phyloP scores from a whole-genome alignment of 1,140 invertebrate genomes.

The Aporrectodea caliginosa region DNA sequence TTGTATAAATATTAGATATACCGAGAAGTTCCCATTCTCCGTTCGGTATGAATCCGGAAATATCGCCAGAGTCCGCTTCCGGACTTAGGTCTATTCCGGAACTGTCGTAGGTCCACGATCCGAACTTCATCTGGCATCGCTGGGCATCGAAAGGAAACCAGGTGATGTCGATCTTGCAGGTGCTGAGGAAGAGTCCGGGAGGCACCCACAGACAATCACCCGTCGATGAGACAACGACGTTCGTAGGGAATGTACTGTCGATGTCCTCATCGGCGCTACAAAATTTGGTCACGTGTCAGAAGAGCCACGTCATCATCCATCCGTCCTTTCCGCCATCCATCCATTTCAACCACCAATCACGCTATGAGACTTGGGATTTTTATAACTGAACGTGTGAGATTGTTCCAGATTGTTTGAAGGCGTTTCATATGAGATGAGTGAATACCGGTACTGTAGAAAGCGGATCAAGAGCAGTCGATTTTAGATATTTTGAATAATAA shows the following conservation, averaged over 20 bases:
- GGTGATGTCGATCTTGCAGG: constrained; percentile 90
- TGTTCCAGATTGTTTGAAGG: too few species aligned
- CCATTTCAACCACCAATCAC: too few species aligned
- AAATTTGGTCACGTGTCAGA: too few species aligned
- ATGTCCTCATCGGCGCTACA: constrained; percentile 34
- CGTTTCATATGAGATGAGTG: too few species aligned
- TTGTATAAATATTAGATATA: too few species aligned
- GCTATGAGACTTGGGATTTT: too few species aligned
- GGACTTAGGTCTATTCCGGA: constrained; percentile 47
- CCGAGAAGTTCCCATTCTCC: constrained; percentile 98
- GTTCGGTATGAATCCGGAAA: constrained; percentile 93
- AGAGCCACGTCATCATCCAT: too few species aligned
- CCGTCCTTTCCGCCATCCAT: too few species aligned
- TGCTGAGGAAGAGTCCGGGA: constrained; percentile 58
- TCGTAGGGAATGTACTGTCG: constrained; percentile 34
- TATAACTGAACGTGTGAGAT: too few species aligned
- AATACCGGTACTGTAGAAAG: too few species aligned
- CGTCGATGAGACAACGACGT: constrained; percentile 31
- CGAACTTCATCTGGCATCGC: constrained; percentile 76
- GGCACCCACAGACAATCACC: constrained; percentile 33
- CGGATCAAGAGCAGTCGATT: too few species aligned
- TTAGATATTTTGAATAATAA: too few species aligned
- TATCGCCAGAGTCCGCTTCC: constrained; percentile 59
- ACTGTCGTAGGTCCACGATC: constrained; percentile 36
- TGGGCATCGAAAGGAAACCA: constrained; percentile 99